These are phyloP conservation scores for Rhinoptilus africanus DNA, from an alignment of 2,113 vertebrate genomes.

Conservation along the genomic window DNA sequence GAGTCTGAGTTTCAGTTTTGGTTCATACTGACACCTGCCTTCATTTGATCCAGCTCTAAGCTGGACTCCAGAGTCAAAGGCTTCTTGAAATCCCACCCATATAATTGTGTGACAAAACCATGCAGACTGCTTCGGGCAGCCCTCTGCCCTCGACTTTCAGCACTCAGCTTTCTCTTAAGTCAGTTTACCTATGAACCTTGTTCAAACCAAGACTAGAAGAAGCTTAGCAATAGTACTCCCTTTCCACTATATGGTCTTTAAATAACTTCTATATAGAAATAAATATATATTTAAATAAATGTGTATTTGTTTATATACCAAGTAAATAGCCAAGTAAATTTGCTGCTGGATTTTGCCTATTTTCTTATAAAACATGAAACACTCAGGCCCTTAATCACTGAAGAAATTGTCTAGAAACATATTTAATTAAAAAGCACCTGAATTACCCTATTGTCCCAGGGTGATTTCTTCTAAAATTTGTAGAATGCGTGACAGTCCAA, in stretches of 20 bases:
- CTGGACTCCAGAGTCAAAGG: not conserved
- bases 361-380: not conserved
- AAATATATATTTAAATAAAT: not conserved
- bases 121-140: not conserved
- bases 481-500: accelerated
- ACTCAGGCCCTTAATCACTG: not conserved
- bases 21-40: not conserved
- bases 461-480: not conserved
- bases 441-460: not conserved
- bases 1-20: not conserved
- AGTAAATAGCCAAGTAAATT: not conserved
- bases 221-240: not conserved
- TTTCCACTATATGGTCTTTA: not conserved
- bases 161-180: not conserved
- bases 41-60: not conserved
- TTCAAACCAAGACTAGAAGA: not conserved
- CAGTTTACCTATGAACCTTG: not conserved
- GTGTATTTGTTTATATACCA: not conserved
- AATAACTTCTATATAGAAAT: not conserved
- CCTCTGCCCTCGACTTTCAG: not conserved
- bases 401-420: not conserved
- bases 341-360: not conserved
- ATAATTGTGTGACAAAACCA: not conserved
- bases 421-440: not conserved
- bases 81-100: not conserved